Evolutionary conservation across 53 echinoderm and acorn worm genomes (phyloP).

Genomic region (Actinopyga echinites): DNA sequence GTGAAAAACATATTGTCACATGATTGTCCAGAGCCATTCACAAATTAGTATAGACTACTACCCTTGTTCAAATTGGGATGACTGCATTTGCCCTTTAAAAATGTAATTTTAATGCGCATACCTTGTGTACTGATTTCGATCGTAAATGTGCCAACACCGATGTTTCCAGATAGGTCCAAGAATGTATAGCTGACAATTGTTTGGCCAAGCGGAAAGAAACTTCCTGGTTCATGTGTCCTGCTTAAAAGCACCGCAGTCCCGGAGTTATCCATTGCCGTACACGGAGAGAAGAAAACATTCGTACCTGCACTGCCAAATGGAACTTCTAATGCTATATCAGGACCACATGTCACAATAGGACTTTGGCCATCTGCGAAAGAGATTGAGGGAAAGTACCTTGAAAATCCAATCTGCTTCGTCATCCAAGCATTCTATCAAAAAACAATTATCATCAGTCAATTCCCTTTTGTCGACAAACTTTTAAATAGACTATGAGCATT

Average conservation of each 20-base stretch:
- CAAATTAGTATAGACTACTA: too few relatives aligned
- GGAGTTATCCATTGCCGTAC: conserved; percentile 21
- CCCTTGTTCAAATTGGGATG: too few relatives aligned
- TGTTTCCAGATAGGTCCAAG: background rate
- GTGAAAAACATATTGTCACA: too few relatives aligned
- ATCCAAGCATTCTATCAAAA: too few relatives aligned
- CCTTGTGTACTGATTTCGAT: background rate
- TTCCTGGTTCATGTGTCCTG: background rate
- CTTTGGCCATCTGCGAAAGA: background rate
- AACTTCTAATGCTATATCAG: background rate
- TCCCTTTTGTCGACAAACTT: too few relatives aligned
- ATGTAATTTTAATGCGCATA: background rate
- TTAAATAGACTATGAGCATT: too few relatives aligned
- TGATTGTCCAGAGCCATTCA: too few relatives aligned
- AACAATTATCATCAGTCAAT: too few relatives aligned
- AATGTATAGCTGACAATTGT: background rate
- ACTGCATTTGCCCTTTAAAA: too few relatives aligned
- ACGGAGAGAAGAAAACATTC: background rate
- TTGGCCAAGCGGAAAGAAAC: background rate
- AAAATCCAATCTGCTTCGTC: too few relatives aligned
- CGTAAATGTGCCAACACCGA: background rate
- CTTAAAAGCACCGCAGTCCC: background rate
- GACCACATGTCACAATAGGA: background rate
- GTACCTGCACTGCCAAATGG: background rate
- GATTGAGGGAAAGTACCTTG: too few relatives aligned